Percentiles rank a stretch among this genome's conserved stretches.
Conservation (phyloP, 1,140 invertebrate genomes). For the Cydia strobilella region DNA sequence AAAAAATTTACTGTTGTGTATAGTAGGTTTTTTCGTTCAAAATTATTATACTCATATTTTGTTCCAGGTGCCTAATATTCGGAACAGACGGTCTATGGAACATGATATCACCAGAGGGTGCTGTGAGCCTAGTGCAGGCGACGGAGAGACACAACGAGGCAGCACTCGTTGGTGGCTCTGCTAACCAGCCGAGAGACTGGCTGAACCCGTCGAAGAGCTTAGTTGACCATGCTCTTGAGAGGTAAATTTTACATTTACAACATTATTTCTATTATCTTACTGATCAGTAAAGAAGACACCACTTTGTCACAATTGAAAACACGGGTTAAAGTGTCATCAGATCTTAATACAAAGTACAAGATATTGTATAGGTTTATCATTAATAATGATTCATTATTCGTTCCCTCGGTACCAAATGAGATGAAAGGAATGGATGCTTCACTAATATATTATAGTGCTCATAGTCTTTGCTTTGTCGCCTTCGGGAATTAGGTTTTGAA, state of each 20-base stretch:
- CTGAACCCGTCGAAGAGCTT: slow-evolving; percentile 95
- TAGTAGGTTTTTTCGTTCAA: slow-evolving; percentile 25
- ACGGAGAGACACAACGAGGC: slow-evolving; percentile 91
- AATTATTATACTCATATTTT: slow-evolving; percentile 31
- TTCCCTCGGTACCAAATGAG: too few relatives aligned
- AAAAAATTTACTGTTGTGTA: not conserved
- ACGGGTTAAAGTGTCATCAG: too few relatives aligned
- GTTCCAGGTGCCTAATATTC: slow-evolving; percentile 93
- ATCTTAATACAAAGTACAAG: too few relatives aligned
- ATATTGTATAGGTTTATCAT: too few relatives aligned
- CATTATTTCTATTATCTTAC: too few relatives aligned
- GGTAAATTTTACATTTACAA: slow-evolving; percentile 49
- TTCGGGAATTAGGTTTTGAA: too few relatives aligned
- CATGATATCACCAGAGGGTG: slow-evolving; percentile 91
- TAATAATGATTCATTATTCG: too few relatives aligned
- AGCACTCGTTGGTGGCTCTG: slow-evolving; percentile 77
- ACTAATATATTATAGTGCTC: too few relatives aligned
- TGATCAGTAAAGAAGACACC: too few relatives aligned
- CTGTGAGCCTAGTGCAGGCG: slow-evolving; percentile 91
- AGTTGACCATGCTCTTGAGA: slow-evolving; percentile 91
- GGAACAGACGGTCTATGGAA: slow-evolving; percentile 99
- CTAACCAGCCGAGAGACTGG: slow-evolving; percentile 83
- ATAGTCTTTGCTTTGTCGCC: too few relatives aligned
- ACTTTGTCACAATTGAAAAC: too few relatives aligned
- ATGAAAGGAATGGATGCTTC: too few relatives aligned